A percentile compares a stretch with the other conserved stretches of the same genome.
phyloP scores from a whole-genome alignment of 1,140 invertebrate genomes.

The Alviniconcha marisindica region DNA sequence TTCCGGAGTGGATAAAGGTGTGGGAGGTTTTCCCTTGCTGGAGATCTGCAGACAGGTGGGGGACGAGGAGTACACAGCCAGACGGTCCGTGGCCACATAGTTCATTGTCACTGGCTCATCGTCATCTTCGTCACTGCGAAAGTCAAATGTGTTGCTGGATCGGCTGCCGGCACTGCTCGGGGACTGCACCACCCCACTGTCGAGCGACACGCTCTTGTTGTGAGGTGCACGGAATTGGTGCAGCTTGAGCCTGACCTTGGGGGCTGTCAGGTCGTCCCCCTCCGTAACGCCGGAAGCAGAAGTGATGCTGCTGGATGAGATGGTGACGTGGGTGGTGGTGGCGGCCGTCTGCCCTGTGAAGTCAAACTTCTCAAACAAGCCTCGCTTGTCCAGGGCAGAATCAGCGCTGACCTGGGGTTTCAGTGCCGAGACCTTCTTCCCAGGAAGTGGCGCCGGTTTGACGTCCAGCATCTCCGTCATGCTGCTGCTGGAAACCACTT shows the following conservation, averaged over 20 bases:
- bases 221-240: conserved; percentile 26
- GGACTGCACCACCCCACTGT: conserved; percentile 25
- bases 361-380: conserved; percentile 39
- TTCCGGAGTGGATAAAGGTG: conserved; percentile 43
- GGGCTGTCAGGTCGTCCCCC: conserved; percentile 14
- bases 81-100: not conserved
- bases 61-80: conserved; percentile 57
- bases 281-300: not conserved
- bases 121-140: conserved; percentile 69
- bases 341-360: conserved; percentile 31
- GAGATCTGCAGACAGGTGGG: conserved; percentile 66
- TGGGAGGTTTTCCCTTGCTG: conserved; percentile 58
- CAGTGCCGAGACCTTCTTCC: not conserved
- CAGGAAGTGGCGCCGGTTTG: not conserved
- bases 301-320: conserved; percentile 14
- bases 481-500: conserved; percentile 39
- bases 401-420: conserved; percentile 3
- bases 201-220: conserved; percentile 28
- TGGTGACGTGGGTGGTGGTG: not conserved
- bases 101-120: conserved; percentile 41
- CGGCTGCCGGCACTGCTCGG: conserved; percentile 32
- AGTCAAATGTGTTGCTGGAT: conserved; percentile 60
- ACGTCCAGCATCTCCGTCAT: conserved; percentile 29
- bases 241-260: conserved; percentile 33
- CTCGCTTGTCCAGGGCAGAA: conserved; percentile 18